Percentiles rank a stretch among this genome's conserved stretches.
phyloP scores from a whole-genome alignment of 1,140 invertebrate genomes.

The Apis laboriosa region DNA sequence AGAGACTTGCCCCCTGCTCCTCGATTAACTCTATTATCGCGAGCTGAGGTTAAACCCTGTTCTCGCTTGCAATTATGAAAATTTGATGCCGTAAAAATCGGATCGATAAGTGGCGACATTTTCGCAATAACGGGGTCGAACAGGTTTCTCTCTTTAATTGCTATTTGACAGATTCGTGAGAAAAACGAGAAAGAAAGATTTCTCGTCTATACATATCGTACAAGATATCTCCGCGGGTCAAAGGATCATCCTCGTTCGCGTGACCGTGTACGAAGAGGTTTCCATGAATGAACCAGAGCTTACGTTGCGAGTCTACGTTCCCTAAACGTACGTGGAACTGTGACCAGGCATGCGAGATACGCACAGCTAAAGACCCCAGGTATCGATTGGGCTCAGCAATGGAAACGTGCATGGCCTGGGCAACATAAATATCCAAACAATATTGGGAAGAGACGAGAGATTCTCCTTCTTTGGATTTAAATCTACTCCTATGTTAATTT shows the following conservation, averaged over 20 bases:
- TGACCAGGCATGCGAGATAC: constrained; percentile 27
- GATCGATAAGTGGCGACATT: constrained; percentile 29
- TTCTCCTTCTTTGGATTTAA: not conserved
- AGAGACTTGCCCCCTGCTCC: constrained; percentile 6
- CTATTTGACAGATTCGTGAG: accelerated
- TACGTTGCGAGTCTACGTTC: constrained; percentile 12
- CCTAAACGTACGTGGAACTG: constrained; percentile 17
- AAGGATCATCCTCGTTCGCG: constrained; percentile 52
- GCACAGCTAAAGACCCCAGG: not conserved
- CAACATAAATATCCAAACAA: not conserved
- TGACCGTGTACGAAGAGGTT: constrained; percentile 46
- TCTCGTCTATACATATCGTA: not conserved
- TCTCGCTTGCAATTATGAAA: constrained; percentile 42
- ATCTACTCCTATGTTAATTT: not conserved
- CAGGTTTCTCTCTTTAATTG: too few relatives aligned
- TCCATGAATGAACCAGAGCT: constrained; percentile 59
- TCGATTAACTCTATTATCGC: constrained; percentile 45
- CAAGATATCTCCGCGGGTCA: constrained; percentile 12
- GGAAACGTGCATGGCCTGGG: not conserved
- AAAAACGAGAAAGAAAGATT: not conserved
- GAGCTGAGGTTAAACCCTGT: constrained; percentile 16
- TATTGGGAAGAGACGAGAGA: not conserved
- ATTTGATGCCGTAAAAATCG: constrained; percentile 43
- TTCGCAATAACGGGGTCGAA: not conserved
- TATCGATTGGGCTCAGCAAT: not conserved